A percentile compares a stretch with the other conserved stretches of the same genome.
These are phyloP conservation scores for Andrena flavipes DNA, from an alignment of 2,888 invertebrate genomes.

Conservation along the genomic window DNA sequence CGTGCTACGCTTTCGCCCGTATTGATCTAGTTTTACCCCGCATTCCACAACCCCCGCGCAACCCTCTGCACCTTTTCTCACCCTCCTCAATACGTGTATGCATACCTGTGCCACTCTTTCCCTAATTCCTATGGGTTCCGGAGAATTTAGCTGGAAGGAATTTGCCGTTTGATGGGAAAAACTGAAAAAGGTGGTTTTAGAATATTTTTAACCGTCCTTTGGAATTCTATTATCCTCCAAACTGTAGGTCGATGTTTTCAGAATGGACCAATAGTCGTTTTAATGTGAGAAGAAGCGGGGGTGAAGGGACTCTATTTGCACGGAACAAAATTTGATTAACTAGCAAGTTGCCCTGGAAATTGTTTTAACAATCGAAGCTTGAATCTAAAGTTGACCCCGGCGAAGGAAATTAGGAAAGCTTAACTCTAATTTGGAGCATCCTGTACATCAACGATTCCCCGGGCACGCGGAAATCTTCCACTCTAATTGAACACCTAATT, in stretches of 20 bases:
- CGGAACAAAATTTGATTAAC: no score
- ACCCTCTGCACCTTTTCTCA: slow-evolving; percentile 56
- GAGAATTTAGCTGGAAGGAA: background rate
- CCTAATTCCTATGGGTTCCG: slow-evolving; percentile 26
- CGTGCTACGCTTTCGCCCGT: slow-evolving; percentile 77
- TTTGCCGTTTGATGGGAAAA: background rate
- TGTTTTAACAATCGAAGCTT: no score
- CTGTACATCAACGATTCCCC: no score
- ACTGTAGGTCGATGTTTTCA: background rate
- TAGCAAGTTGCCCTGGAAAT: no score
- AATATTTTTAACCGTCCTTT: background rate
- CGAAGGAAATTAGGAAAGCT: no score
- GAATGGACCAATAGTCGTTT: background rate
- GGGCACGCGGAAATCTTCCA: no score
- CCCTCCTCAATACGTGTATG: slow-evolving; percentile 22
- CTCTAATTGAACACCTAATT: no score
- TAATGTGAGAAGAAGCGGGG: no score
- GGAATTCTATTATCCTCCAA: background rate
- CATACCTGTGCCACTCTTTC: slow-evolving; percentile 30
- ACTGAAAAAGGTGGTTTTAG: background rate
- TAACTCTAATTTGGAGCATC: no score
- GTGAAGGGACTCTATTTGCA: no score
- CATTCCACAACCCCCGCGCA: slow-evolving; percentile 62
- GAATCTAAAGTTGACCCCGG: no score
- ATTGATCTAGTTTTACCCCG: slow-evolving; percentile 74